Conservation (phyloP, 2,888 invertebrate genomes). For the Lamellibrachia satsuma region DNA sequence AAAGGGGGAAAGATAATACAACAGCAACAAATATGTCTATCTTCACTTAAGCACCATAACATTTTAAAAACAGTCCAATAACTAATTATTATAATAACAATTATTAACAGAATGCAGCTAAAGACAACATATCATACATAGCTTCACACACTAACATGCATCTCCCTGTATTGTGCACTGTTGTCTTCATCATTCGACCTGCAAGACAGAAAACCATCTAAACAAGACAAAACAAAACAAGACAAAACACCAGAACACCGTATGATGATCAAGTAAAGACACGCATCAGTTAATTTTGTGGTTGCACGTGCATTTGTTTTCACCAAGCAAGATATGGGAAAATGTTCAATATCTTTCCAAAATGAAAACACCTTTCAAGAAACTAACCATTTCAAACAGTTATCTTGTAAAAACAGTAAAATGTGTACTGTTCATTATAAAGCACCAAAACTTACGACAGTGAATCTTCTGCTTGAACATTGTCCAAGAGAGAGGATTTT, state of each 20-base stretch:
- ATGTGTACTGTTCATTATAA: conserved; percentile 18
- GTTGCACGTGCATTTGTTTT: not conserved
- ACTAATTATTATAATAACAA: too few species aligned
- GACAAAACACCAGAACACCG: not conserved
- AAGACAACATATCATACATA: not conserved
- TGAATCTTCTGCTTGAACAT: conserved; percentile 61
- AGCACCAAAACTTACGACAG: conserved; percentile 31
- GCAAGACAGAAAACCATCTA: not conserved
- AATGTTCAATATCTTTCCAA: not conserved
- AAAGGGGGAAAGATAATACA: too few species aligned
- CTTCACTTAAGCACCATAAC: too few species aligned
- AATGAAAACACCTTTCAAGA: not conserved
- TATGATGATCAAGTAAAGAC: not conserved
- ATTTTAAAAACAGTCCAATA: too few species aligned
- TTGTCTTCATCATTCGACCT: not conserved
- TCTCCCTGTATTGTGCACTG: not conserved
- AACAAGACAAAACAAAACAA: not conserved
- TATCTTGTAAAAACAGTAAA: too few species aligned
- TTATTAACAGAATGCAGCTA: not conserved
- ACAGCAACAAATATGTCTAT: too few species aligned
- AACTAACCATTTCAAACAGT: too few species aligned
- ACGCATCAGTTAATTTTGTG: not conserved
- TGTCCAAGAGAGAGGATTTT: conserved; percentile 56
- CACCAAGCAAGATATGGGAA: not conserved
- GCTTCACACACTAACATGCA: not conserved